Conservation (phyloP, 2,888 invertebrate species). For the Pristionchus fissidentatus region DNA sequence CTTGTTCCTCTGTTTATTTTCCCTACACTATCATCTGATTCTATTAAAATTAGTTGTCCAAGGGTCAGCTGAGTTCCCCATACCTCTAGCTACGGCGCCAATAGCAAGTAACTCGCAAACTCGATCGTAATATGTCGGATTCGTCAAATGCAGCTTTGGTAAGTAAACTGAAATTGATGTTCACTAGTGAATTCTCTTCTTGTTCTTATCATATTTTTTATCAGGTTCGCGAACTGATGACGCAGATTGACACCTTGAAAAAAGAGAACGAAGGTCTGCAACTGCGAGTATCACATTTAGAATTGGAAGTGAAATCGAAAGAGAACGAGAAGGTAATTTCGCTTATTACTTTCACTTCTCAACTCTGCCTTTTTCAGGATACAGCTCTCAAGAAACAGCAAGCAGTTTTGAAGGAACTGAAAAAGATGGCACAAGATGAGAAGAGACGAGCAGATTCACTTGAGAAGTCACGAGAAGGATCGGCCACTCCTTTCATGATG, state of each 20-base stretch:
- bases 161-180: neutral
- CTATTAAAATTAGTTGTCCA: neutral
- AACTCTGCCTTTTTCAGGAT: slow-evolving; percentile 46
- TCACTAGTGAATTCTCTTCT: neutral
- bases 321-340: slow-evolving; percentile 33
- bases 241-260: slow-evolving; percentile 15
- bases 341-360: neutral
- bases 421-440: slow-evolving; percentile 61
- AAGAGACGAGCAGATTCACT: slow-evolving; percentile 56
- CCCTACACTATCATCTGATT: neutral
- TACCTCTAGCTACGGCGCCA: no score
- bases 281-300: slow-evolving; percentile 14
- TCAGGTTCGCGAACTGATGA: slow-evolving; percentile 42
- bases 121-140: slow-evolving; percentile 4
- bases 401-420: slow-evolving; percentile 59
- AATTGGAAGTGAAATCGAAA: slow-evolving; percentile 36
- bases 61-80: neutral
- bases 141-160: slow-evolving; percentile 13
- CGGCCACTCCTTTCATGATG: slow-evolving; percentile 49
- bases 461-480: slow-evolving; percentile 51
- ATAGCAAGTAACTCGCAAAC: no score
- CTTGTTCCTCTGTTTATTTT: neutral
- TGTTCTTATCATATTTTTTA: neutral
- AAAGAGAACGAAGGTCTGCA: slow-evolving; percentile 30
- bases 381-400: slow-evolving; percentile 60